Percentiles rank a stretch among this genome's conserved stretches.
Conservation (phyloP, 2,113 vertebrate genomes). For the Thalassoma bifasciatum region DNA sequence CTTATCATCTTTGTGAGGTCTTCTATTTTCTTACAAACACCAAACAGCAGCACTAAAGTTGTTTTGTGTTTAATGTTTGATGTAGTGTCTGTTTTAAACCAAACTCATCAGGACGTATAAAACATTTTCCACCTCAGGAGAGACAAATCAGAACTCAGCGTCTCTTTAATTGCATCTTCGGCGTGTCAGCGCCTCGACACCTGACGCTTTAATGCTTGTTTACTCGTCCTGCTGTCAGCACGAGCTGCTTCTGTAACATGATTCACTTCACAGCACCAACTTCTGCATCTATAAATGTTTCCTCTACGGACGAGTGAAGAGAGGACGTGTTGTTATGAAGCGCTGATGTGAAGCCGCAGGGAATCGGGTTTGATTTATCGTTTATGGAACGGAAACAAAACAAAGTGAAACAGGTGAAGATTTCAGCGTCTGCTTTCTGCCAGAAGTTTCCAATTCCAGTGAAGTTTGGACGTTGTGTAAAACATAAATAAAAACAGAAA, state of each 20-base stretch:
- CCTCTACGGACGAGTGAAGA: not conserved
- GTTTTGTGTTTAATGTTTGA: too few species aligned
- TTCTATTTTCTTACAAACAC: not conserved
- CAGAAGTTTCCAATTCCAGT: too few species aligned
- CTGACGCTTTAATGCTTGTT: conserved; percentile 3
- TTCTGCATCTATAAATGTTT: not conserved
- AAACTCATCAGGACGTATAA: not conserved
- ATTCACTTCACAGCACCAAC: not conserved
- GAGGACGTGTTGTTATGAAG: conserved; percentile 13
- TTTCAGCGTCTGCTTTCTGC: too few species aligned
- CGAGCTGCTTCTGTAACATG: not conserved
- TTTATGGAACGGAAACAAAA: not conserved
- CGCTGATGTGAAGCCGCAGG: not conserved
- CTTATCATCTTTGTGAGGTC: not conserved
- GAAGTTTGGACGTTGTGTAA: too few species aligned
- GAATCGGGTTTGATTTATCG: not conserved
- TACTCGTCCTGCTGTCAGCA: not conserved
- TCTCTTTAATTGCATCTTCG: not conserved
- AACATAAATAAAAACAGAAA: too few species aligned
- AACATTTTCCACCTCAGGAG: not conserved
- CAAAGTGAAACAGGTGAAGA: too few species aligned
- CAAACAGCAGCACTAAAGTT: too few species aligned
- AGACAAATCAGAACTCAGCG: not conserved
- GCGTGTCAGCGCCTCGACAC: not conserved
- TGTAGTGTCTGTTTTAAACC: not conserved